These are phyloP conservation scores for Gonatopus flavifemur DNA, from an alignment of 1,140 invertebrate species.

Conservation along the genomic window DNA sequence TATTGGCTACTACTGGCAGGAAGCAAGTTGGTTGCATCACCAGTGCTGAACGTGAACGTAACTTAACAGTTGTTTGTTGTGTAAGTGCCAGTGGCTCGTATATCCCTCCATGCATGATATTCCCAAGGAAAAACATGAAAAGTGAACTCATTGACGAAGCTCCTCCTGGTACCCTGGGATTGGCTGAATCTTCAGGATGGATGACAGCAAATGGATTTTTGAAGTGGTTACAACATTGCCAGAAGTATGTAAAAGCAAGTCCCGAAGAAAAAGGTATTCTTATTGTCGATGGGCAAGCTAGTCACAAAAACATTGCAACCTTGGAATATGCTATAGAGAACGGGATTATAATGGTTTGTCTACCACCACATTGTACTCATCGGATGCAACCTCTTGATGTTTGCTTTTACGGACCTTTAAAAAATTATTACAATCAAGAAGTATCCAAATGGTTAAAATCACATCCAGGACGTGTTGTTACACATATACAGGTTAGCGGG, in stretches of 20 bases:
- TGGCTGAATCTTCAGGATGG: slow-evolving; percentile 38
- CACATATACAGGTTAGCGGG: slow-evolving; percentile 29
- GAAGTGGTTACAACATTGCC: slow-evolving; percentile 50
- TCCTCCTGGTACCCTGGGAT: slow-evolving; percentile 47
- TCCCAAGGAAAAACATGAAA: slow-evolving; percentile 43
- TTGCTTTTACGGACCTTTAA: slow-evolving; percentile 43
- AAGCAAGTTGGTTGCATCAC: slow-evolving; percentile 29
- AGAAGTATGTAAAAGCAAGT: slow-evolving; percentile 36
- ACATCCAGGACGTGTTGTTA: slow-evolving; percentile 31
- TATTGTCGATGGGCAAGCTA: slow-evolving; percentile 48
- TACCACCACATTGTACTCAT: slow-evolving; percentile 35
- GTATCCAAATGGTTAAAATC: slow-evolving; percentile 33
- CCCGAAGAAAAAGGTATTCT: slow-evolving; percentile 45
- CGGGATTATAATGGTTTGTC: slow-evolving; percentile 25
- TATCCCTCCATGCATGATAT: slow-evolving; percentile 44
- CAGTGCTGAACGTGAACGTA: slow-evolving; percentile 29
- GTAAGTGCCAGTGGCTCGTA: slow-evolving; percentile 39
- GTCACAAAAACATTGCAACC: slow-evolving; percentile 33
- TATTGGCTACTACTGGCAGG: slow-evolving; percentile 39
- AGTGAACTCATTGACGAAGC: slow-evolving; percentile 44
- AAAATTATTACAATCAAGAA: slow-evolving; percentile 38
- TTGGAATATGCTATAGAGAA: slow-evolving; percentile 24
- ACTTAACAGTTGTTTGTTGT: slow-evolving; percentile 24
- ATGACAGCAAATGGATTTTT: slow-evolving; percentile 34
- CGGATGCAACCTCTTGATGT: slow-evolving; percentile 48